These are phyloP conservation scores for Nothobranchius kuhntae DNA, from an alignment of 2,113 vertebrate genomes.

Conservation along the genomic window DNA sequence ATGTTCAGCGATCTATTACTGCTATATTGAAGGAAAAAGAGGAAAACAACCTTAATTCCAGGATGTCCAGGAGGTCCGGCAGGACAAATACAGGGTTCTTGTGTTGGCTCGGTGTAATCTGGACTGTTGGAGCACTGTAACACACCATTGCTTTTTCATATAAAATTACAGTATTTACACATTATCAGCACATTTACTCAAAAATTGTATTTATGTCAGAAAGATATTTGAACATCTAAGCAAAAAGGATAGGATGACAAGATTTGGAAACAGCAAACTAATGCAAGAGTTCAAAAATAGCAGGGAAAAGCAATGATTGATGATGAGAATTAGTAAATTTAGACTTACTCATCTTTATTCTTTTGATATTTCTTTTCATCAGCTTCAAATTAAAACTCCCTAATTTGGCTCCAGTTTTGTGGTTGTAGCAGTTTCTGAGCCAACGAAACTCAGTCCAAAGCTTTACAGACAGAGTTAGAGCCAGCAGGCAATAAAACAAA, in stretches of 20 bases:
- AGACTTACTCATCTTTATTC: constrained; percentile 28
- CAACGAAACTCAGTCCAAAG: constrained; percentile 44
- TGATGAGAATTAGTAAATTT: constrained; percentile 28
- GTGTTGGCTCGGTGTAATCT: constrained; percentile 83
- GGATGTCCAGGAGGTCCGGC: constrained; percentile 87
- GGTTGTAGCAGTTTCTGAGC: constrained; percentile 38
- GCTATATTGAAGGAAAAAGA: background rate
- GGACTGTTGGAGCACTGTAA: constrained; percentile 88
- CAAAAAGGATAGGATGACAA: constrained; percentile 14
- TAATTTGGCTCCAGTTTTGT: constrained; percentile 49
- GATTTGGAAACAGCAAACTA: constrained; percentile 9
- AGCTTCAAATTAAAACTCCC: constrained; percentile 35
- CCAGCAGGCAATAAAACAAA: constrained; percentile 35
- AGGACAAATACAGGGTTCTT: constrained; percentile 87
- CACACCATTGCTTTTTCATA: background rate
- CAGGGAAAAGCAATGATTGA: background rate
- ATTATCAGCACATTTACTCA: too few species aligned
- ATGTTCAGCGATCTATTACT: background rate
- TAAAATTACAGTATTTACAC: too few species aligned
- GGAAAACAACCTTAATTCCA: constrained; percentile 82
- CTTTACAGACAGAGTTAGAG: constrained; percentile 40
- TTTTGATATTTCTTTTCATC: constrained; percentile 46
- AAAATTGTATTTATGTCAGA: background rate
- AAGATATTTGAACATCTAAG: constrained; percentile 3
- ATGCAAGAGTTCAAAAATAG: too few species aligned